Percentiles rank a stretch among this genome's conserved stretches.
phyloP scores from a whole-genome alignment of 1,140 invertebrate genomes.

The Trichogramma pretiosum region DNA sequence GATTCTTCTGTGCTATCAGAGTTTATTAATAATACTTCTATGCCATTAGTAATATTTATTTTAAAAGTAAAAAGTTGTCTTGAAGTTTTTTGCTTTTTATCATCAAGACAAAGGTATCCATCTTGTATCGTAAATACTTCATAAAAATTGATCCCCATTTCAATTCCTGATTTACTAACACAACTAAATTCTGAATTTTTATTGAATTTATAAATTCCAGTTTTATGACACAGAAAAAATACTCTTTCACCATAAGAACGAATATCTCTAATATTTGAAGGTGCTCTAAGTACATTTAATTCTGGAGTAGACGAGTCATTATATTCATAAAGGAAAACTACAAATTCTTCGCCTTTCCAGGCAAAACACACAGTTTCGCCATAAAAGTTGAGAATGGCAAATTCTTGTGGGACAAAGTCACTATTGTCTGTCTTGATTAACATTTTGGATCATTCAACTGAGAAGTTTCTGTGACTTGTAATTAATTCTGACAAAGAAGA shows the following conservation, averaged over 20 bases:
- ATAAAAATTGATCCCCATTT: conserved; percentile 25
- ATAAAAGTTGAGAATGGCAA: conserved; percentile 29
- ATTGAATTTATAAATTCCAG: conserved; percentile 32
- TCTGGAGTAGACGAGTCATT: not conserved
- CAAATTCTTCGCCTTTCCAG: conserved; percentile 26
- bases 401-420: conserved; percentile 20
- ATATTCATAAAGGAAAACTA: conserved; percentile 23
- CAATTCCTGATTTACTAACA: conserved; percentile 29
- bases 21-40: conserved; percentile 15
- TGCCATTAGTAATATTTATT: conserved; percentile 2
- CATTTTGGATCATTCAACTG: too few relatives aligned
- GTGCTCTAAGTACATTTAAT: conserved; percentile 20
- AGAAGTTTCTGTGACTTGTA: too few relatives aligned
- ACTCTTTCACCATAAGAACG: conserved; percentile 26
- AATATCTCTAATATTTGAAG: conserved; percentile 26
- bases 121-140: conserved; percentile 22
- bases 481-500: too few relatives aligned
- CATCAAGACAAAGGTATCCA: conserved; percentile 22
- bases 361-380: conserved; percentile 26
- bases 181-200: conserved; percentile 19
- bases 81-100: conserved; percentile 29
- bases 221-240: conserved; percentile 30
- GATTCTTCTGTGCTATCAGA: conserved; percentile 8
- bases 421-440: conserved; percentile 16
- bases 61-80: conserved; percentile 9